These are phyloP conservation scores for Nothobranchius kuhntae DNA, from an alignment of 2,113 vertebrate genomes.

Conservation along the genomic window DNA sequence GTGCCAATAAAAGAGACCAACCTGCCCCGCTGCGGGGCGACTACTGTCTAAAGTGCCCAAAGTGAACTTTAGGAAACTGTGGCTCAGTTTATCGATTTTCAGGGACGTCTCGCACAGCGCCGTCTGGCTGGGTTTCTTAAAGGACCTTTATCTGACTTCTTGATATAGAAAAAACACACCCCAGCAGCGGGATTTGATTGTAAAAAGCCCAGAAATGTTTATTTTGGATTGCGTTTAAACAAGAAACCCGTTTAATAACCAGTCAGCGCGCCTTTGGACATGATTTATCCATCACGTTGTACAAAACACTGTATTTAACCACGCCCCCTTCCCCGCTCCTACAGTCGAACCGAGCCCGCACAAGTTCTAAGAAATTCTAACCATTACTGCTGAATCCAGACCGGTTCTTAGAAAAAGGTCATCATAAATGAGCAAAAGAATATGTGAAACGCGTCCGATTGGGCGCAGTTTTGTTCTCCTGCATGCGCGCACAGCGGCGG, in stretches of 20 bases:
- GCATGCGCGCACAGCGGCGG: slow-evolving; percentile 45
- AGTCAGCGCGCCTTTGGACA: slow-evolving; percentile 45
- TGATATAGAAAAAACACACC: slow-evolving; percentile 35
- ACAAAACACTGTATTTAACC: slow-evolving; percentile 85
- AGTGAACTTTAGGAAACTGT: slow-evolving; percentile 72
- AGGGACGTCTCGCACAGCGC: slow-evolving; percentile 1
- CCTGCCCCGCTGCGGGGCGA: slow-evolving; percentile 22
- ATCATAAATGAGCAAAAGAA: too few species aligned
- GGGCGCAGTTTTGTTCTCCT: slow-evolving; percentile 12
- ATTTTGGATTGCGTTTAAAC: not conserved
- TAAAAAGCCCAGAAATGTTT: not conserved
- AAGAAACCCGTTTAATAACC: not conserved
- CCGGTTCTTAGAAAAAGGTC: not conserved
- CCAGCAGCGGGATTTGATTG: slow-evolving; percentile 60
- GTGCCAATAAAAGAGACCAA: slow-evolving; percentile 17
- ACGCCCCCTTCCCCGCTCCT: slow-evolving; percentile 87
- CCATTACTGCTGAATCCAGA: slow-evolving; percentile 33
- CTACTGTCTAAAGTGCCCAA: slow-evolving; percentile 55
- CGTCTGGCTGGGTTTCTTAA: slow-evolving; percentile 20
- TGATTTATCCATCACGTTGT: slow-evolving; percentile 80
- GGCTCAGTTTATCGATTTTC: slow-evolving; percentile 53
- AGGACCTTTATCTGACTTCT: slow-evolving; percentile 36
- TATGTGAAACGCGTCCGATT: too few species aligned
- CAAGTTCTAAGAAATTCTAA: slow-evolving; percentile 81
- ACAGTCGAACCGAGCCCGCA: slow-evolving; percentile 77